Evolutionary conservation across 2,888 invertebrate genomes (phyloP), one percentile per base, ranked within the genome.

Genomic region (Amphiduros pacificus): DNA sequence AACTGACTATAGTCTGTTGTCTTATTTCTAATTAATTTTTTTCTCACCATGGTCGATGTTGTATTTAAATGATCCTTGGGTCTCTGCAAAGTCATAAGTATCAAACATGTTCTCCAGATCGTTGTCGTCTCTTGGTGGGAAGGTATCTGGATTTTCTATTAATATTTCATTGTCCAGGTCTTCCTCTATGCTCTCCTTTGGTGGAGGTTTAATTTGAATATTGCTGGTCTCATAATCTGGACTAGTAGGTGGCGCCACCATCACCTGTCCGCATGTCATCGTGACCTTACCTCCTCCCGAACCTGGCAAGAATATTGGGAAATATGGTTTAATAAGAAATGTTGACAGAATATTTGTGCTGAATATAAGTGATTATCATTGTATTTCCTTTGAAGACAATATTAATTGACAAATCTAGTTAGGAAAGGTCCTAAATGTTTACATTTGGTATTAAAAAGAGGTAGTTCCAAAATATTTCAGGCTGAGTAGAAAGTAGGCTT

Each of bases 1-100:
- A n/a, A n/a, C n/a, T n/a, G n/a, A n/a, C n/a, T n/a, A n/a, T n/a
- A n/a, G n/a, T n/a, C n/a, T n/a, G n/a, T n/a, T n/a, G n/a, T n/a
- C n/a, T n/a, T n/a, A n/a, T n/a, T n/a, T n/a, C n/a, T n/a, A n/a
- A n/a, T n/a, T 36, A 36, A 17, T 11, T 11, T 36, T 11, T 36
- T n/a, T 9, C 58, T 32, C 32, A 58, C 58, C 51, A 36, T 51
- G 36, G 2, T 48, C 58, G 9, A 58, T 51, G 32, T 58, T 58
- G 32, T 58, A 58, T 2, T 49, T 49, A 1, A 49, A 29, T n/a
- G 48, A 49, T 28, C 50, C 50, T 17, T 36, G 40, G 5, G 50
- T 50, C 20, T 59, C 59, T 17, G 28, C 36, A 26, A 59, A 59
- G 36, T 59, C 59, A 44, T 59, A 59, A 20, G 59, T 59, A 17